Evolutionary conservation across 2,888 invertebrate genomes (phyloP), one percentile per base, ranked within the genome.

Genomic region (Cosmia pyralina): DNA sequence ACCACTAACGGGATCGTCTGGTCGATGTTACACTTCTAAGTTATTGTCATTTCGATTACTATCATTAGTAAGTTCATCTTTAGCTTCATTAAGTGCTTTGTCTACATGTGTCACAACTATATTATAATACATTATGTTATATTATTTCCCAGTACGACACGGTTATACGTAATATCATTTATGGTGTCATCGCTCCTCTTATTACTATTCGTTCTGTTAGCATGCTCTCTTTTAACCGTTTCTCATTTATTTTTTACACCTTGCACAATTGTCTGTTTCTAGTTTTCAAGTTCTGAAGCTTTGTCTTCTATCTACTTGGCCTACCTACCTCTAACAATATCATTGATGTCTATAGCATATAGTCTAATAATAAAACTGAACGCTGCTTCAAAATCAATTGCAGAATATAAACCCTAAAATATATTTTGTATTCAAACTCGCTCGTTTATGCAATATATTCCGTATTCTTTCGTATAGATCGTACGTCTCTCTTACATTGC

Each of bases 11-110:
- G 19, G 82, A 80, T 66, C 50, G 52, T 72, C 72, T 78, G 82
- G 57, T 59, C 28, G 46, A 77, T 67, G 82, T 67, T 50, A 67
- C 65, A 68, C 48, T 81, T 69, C 69, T 55, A 59, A 68, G 46
- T 71, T 71, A 67, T 81, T 79, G 63, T 69, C 58, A 76, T 69
- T 76, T 44, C 38, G 55, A 81, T 75, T 65, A 59, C 41, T 62
- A 53, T 67, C 62, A 63, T 70, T 58, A 50, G 17, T 64, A 8
- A 63, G 28, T 53, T 52, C 4, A 6, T 46, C 38, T 48, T 64
- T 13, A 41, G 28, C 28, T 68, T 65, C 13, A 19, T 22, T 46
- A 13, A 13, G 22, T 59, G 38, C 13, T 52, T 68, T 53, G 1
- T 46, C n/a, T 73, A 34, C 3, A 13, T 17, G 34, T 52, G 22